Base-by-base conservation (phyloP, 2,888 invertebrate species). In the Thecocarcelia acutangulata region DNA sequence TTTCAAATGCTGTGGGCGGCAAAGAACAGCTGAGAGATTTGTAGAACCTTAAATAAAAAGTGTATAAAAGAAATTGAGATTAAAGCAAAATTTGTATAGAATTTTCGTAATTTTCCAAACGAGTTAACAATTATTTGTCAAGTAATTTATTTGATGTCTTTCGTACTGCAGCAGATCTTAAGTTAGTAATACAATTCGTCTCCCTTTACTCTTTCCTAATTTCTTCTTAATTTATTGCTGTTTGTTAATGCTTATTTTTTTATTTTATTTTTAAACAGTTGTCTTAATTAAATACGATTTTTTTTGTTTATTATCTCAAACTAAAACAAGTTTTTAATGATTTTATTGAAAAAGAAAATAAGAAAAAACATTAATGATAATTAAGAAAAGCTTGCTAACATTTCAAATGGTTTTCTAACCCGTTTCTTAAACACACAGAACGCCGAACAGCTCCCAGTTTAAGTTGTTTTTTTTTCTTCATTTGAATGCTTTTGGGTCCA, bases 61-160 rank as follows among this genome's bases (percentile, higher is more conserved):
- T 52, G 63, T 44, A 13, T 69, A 68, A 61, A 54, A 42, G 19
- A 50, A 24, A 21, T 24, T 48, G 48, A 33, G 37, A 44, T 19
- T 59, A 19, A 70, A 54, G 61, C 48, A 64, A 77, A 54, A 69
- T 72, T 68, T 78, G 24, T 80, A 58, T 74, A 73, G 82, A 82
- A 80, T 80, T 83, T 83, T 81, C 72, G 80, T 78, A 84, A 85
- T 84, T 85, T 85, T 85, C 85, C 85, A 83, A 85, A 83, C 76
- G 82, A 85, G 83, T 84, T 84, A 82, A 78, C 85, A 85, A 85
- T 84, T 83, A 83, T 75, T 83, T 82, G 48, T 63, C 81, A 69
- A 76, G 77, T 68, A 84, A 85, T 84, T 85, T 83, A 83, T 75
- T 84, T 85, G 74, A 83, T 80, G 78, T 81, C 72, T 83, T 80